phyloP scores from a whole-genome alignment of 2,113 vertebrate species.

The Canis aureus region DNA sequence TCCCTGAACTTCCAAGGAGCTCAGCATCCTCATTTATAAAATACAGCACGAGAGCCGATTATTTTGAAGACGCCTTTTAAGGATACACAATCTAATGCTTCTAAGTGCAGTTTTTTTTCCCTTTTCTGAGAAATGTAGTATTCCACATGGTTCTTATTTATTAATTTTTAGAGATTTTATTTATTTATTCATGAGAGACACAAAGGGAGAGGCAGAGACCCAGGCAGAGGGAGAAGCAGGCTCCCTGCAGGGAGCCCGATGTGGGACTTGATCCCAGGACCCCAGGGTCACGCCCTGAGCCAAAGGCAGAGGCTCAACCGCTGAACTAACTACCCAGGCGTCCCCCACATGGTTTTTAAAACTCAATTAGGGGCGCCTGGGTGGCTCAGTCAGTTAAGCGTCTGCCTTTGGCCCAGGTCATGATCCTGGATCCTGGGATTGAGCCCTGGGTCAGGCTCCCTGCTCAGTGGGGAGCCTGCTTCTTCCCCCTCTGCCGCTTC shows the following conservation, averaged over 20 bases:
- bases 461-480: background rate
- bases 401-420: background rate
- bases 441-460: no score
- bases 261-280: no score
- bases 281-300: no score
- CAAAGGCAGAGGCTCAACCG: no score
- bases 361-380: background rate
- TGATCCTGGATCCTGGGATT: background rate
- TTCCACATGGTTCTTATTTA: background rate
- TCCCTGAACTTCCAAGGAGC: background rate
- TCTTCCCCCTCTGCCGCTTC: background rate
- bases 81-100: background rate
- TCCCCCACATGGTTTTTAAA: background rate
- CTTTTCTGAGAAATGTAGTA: background rate
- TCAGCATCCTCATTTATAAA: background rate
- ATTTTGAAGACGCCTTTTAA: constrained; percentile 26
- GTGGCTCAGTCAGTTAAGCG: background rate
- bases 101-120: background rate
- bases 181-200: no score
- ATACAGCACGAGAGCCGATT: background rate
- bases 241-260: no score
- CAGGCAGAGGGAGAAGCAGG: no score
- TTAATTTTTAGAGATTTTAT: no score
- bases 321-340: no score
- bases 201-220: no score